Evolutionary conservation across 1,140 invertebrate species (phyloP), one percentile per base, ranked within the genome.

Genomic region (Ceratina calcarata): DNA sequence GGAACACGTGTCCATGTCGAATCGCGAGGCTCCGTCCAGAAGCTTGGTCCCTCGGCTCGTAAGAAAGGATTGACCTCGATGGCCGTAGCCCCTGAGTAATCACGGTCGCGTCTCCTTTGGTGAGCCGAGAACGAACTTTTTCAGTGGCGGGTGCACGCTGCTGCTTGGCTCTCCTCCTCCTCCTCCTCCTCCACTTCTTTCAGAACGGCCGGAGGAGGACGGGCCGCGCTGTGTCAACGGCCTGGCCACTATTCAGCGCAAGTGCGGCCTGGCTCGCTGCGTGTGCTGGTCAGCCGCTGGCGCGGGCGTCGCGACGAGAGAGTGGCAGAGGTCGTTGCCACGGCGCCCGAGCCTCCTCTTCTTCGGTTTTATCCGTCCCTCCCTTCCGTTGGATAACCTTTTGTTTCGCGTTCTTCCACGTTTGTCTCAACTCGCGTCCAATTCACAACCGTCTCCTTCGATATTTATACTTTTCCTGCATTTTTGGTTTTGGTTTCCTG

Each of bases 221-320:
- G 57, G 73, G 12, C 62, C 49, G 55, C 22, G 57, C 62, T 78
- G 82, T 90, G 90, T 91, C 90, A 91, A 91, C 87, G 90, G 83
- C 89, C 90, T 91, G 87, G 77, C 88, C 88, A 90, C 88, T 90
- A 90, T 91, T 91, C 89, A 89, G 88, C 86, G 87, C 90, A 88
- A 89, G 87, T 89, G 82, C 81, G 83, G 58, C 66, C 64, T 71
- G 22, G 15, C 13, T 57, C 16, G 55, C n/a, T n/a, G 4, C 2
- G 16, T n/a, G 55, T n/a, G 66, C 37, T 84, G 84, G 82, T 80
- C 83, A 78, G 71, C 71, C 73, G 78, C 79, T 65, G 78, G 86
- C 83, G 85, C 81, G 85, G 80, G 80, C 88, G 85, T 87, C 86
- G 85, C 77, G 80, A 53, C 77, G 78, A 82, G 71, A 80, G 81